Percentiles rank a stretch among this genome's conserved stretches.
Evolutionary conservation across 2,797 vertebrate genomes (phyloP).

Genomic region (Syngnathus acus): DNA sequence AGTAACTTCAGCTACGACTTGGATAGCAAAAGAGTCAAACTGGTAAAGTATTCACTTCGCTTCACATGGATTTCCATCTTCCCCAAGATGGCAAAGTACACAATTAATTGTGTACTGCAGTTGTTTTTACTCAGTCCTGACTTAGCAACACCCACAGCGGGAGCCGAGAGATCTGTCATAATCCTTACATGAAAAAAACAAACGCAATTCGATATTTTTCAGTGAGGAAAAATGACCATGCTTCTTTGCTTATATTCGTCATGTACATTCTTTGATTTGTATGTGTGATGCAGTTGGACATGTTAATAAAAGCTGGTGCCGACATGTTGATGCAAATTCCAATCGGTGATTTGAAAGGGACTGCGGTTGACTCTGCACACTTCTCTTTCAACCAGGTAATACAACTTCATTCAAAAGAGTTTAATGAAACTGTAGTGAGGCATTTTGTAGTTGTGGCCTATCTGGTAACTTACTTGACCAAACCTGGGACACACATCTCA

Average conservation of each 20-base stretch:
- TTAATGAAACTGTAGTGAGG: background rate
- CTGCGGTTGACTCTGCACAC: slow-evolving; percentile 76
- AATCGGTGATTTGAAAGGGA: slow-evolving; percentile 66
- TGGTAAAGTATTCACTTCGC: slow-evolving; percentile 60
- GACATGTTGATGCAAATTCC: slow-evolving; percentile 73
- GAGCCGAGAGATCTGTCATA: background rate
- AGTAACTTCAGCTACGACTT: slow-evolving; percentile 67
- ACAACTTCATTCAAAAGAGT: background rate
- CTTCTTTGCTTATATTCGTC: background rate
- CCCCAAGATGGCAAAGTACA: background rate
- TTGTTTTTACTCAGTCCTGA: background rate
- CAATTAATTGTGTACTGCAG: background rate
- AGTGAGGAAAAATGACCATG: background rate
- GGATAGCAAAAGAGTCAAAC: slow-evolving; percentile 50
- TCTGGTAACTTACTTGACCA: background rate
- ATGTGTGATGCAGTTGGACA: slow-evolving; percentile 61
- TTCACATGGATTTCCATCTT: background rate
- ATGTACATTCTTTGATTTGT: background rate
- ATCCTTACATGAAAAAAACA: background rate
- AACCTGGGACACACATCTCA: background rate
- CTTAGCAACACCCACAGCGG: no score
- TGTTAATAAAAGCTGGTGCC: slow-evolving; percentile 68
- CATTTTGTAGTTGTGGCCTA: background rate
- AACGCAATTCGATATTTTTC: background rate
- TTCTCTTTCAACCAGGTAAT: slow-evolving; percentile 75